Evolutionary conservation across 2,888 invertebrate species (phyloP).

Genomic region (Campoplex capitator): DNA sequence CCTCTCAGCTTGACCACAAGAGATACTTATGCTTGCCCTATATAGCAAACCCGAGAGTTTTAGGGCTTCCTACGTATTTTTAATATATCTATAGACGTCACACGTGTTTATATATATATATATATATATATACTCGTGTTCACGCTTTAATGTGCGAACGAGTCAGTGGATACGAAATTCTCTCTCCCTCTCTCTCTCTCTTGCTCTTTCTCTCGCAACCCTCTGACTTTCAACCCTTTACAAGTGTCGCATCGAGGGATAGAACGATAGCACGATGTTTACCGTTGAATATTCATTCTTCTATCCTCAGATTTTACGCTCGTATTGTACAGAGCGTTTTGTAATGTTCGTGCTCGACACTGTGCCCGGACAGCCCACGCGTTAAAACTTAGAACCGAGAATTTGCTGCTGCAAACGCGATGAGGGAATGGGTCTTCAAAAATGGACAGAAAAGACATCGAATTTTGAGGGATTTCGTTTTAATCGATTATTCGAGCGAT

Average conservation of each 20-base stretch:
- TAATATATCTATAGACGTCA: not conserved
- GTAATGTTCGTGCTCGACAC: conserved; percentile 30
- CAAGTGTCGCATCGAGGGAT: conserved; percentile 58
- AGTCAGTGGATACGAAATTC: conserved; percentile 55
- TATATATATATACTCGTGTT: conserved; percentile 37
- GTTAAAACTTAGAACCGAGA: conserved; percentile 70
- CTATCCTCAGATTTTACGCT: conserved; percentile 59
- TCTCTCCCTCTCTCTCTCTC: conserved; percentile 41
- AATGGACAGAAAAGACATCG: not conserved
- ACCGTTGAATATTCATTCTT: conserved; percentile 82
- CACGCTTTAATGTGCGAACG: conserved; percentile 58
- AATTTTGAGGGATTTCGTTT: not conserved
- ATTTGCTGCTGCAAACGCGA: not conserved
- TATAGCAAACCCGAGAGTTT: conserved; percentile 21
- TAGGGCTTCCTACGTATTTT: conserved; percentile 24
- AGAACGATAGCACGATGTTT: conserved; percentile 73
- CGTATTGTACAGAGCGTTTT: conserved; percentile 38
- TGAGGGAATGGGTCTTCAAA: not conserved
- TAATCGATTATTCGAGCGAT: not conserved
- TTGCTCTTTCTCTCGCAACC: conserved; percentile 43
- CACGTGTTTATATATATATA: not conserved
- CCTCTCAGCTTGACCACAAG: conserved; percentile 74
- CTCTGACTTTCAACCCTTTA: conserved; percentile 72
- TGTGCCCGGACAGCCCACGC: conserved; percentile 70
- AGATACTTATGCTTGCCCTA: conserved; percentile 37